Percentiles rank a stretch among this genome's conserved stretches.
Evolutionary conservation across 2,797 vertebrate species (phyloP).

Genomic region (Pseudocheirus occidentalis): DNA sequence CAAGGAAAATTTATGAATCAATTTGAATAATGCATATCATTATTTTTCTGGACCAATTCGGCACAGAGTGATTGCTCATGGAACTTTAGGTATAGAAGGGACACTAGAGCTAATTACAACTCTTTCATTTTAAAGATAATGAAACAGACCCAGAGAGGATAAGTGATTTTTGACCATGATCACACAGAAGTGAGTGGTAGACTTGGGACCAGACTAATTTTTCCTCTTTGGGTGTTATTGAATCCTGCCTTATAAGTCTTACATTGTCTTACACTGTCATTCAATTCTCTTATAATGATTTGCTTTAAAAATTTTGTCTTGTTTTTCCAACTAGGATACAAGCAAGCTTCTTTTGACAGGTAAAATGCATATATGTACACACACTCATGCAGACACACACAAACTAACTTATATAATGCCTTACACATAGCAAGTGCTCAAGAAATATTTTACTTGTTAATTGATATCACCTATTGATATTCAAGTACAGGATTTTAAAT

Average conservation of each 20-base stretch:
- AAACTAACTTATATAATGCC: background rate
- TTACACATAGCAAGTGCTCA: background rate
- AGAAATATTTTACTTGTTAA: background rate
- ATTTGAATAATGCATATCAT: conserved; percentile 68
- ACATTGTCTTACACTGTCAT: background rate
- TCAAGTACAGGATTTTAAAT: background rate
- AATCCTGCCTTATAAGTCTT: background rate
- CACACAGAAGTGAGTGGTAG: background rate
- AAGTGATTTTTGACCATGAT: background rate
- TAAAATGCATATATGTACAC: background rate
- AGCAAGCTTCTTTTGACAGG: background rate
- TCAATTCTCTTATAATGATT: background rate
- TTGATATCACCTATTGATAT: background rate
- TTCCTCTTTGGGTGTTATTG: background rate
- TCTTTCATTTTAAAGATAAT: background rate
- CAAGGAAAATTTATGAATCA: conserved; percentile 71
- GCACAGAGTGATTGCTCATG: conserved; percentile 39
- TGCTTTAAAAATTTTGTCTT: background rate
- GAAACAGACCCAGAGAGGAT: background rate
- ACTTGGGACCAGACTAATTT: background rate
- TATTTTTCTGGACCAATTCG: conserved; percentile 73
- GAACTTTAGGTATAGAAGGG: background rate
- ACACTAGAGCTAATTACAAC: background rate
- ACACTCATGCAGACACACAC: too few species aligned
- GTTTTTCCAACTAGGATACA: background rate